These are phyloP conservation scores for Talpa occidentalis DNA, from an alignment of 2,113 vertebrate genomes.

Conservation along the genomic window DNA sequence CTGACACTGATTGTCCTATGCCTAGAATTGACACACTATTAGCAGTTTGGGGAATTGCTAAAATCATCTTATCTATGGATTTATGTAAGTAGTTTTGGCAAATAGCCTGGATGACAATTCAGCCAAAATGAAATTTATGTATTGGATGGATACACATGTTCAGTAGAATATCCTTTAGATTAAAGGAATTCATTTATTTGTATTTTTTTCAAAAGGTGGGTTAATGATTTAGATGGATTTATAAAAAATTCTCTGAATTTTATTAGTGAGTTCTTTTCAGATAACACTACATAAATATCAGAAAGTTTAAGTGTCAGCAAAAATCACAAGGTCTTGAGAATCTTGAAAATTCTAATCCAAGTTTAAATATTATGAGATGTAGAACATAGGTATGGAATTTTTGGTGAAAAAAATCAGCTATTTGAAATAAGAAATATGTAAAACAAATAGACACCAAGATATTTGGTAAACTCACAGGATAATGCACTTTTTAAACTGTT, in stretches of 20 bases:
- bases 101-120: not conserved
- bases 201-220: not conserved
- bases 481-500: not conserved
- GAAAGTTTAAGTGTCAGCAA: not conserved
- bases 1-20: conserved; percentile 36
- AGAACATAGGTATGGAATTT: not conserved
- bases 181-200: not conserved
- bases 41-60: conserved; percentile 38
- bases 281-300: not conserved
- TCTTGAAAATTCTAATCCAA: not conserved
- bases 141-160: not conserved
- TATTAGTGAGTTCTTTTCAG: not conserved
- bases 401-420: not conserved
- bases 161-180: not conserved
- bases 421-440: not conserved
- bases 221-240: not conserved
- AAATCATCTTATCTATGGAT: conserved; percentile 44
- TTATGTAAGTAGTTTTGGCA: conserved; percentile 44
- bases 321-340: not conserved
- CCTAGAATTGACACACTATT: conserved; percentile 33
- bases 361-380: not conserved
- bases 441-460: not conserved
- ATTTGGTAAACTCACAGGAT: not conserved
- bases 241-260: not conserved
- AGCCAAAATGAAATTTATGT: not conserved